A percentile compares a stretch with the other conserved stretches of the same genome.
phyloP scores from a whole-genome alignment of 2,888 invertebrate genomes.

The Exephanes ischioxanthus region DNA sequence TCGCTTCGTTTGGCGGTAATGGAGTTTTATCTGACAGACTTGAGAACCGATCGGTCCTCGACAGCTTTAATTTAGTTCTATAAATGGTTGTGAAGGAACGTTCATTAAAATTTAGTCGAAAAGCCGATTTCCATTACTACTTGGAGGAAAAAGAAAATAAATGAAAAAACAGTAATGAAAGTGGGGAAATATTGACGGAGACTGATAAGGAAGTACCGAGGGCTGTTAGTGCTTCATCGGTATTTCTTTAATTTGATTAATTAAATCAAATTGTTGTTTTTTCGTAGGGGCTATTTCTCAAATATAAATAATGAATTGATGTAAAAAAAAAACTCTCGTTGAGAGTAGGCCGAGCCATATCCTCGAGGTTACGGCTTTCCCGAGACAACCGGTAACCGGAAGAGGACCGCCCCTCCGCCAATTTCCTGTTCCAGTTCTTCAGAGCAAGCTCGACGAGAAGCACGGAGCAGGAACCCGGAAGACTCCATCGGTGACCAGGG shows the following conservation, averaged over 20 bases:
- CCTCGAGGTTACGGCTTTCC: not conserved
- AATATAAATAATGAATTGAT: no score
- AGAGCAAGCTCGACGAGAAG: not conserved
- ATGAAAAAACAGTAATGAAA: not conserved
- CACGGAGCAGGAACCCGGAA: slow-evolving; percentile 2
- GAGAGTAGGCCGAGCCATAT: not conserved
- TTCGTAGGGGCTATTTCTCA: no score
- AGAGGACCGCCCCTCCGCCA: not conserved
- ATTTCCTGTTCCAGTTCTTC: slow-evolving; percentile 21
- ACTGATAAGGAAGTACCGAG: not conserved
- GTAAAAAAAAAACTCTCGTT: not conserved
- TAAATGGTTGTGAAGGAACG: slow-evolving; percentile 1
- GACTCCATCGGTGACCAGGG: slow-evolving; percentile 1
- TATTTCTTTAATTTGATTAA: not conserved
- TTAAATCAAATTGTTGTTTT: not conserved
- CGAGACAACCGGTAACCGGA: slow-evolving; percentile 16
- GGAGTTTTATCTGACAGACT: slow-evolving; percentile 16
- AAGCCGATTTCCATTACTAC: not conserved
- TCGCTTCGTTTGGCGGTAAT: slow-evolving; percentile 9
- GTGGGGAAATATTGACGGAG: not conserved
- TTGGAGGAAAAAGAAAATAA: not conserved
- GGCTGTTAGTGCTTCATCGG: not conserved
- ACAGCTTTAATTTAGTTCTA: slow-evolving; percentile 14
- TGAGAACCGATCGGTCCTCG: slow-evolving; percentile 13
- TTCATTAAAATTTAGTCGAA: slow-evolving; percentile 15